These are phyloP conservation scores for Amphilophus citrinellus DNA, from an alignment of 2,113 vertebrate genomes.

Conservation along the genomic window DNA sequence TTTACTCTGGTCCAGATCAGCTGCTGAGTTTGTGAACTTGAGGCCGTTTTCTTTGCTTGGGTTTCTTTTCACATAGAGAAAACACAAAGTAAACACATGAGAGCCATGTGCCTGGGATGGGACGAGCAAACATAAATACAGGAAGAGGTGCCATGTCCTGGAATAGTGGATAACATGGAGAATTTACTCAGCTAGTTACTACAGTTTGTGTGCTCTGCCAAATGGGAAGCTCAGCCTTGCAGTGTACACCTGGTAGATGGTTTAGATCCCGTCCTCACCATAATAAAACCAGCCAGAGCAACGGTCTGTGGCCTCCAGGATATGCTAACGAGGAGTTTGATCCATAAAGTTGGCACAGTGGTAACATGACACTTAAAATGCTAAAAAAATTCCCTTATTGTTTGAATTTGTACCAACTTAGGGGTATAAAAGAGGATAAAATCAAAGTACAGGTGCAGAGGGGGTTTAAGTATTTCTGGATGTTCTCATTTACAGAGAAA, in stretches of 20 bases:
- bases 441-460: background rate
- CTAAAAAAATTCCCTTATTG: background rate
- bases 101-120: background rate
- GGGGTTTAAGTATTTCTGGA: constrained; percentile 1
- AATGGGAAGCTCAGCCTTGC: background rate
- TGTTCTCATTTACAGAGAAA: background rate
- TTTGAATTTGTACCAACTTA: background rate
- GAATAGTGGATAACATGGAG: too few species aligned
- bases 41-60: background rate
- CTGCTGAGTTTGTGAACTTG: too few species aligned
- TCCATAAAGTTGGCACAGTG: background rate
- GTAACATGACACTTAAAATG: background rate
- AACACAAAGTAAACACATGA: background rate
- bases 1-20: too few species aligned
- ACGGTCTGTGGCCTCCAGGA: background rate
- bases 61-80: background rate
- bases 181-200: background rate
- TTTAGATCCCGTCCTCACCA: too few species aligned
- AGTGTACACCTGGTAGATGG: background rate
- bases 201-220: background rate
- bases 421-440: background rate
- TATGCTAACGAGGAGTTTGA: background rate
- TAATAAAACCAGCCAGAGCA: too few species aligned
- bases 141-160: too few species aligned
- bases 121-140: too few species aligned